These are phyloP conservation scores for Drosophila murphyi DNA, from an alignment of 1,140 invertebrate genomes.

Conservation along the genomic window DNA sequence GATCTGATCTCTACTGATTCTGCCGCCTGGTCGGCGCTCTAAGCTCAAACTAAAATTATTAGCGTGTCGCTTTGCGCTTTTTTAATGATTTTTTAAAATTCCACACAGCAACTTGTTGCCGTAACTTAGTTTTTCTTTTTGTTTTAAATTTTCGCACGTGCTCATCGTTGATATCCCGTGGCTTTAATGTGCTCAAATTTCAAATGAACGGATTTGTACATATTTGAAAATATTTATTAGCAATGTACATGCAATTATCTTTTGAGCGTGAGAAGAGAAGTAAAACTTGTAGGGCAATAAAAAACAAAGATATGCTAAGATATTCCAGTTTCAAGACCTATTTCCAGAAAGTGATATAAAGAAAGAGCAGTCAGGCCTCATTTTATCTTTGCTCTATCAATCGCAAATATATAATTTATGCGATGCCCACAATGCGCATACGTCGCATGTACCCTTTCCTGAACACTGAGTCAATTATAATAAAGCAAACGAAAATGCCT, in stretches of 20 bases:
- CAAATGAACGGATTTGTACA: constrained; percentile 66
- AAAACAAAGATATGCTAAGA: constrained; percentile 41
- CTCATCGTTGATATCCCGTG: constrained; percentile 24
- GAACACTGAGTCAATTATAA: constrained; percentile 8
- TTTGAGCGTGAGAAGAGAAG: constrained; percentile 49
- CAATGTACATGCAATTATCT: constrained; percentile 67
- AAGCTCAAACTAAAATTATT: constrained; percentile 71
- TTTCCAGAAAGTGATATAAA: constrained; percentile 20
- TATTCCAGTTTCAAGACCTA: constrained; percentile 20
- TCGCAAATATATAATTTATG: constrained; percentile 39
- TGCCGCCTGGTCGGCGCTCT: constrained; percentile 66
- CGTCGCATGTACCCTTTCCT: constrained; percentile 41
- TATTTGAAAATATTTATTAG: constrained; percentile 75
- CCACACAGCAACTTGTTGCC: constrained; percentile 23
- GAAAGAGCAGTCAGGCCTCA: background rate
- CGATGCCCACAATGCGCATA: constrained; percentile 14
- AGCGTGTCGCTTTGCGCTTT: constrained; percentile 62
- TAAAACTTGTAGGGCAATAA: background rate
- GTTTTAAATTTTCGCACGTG: constrained; percentile 34
- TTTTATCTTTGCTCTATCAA: constrained; percentile 39
- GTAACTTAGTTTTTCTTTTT: constrained; percentile 30
- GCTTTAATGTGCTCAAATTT: constrained; percentile 46
- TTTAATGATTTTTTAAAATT: constrained; percentile 60
- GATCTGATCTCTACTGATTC: constrained; percentile 36
- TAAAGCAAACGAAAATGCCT: background rate